Percentiles rank a stretch among this genome's conserved stretches.
Conservation (phyloP, 2,888 invertebrate species). For the Corythucha ciliata region DNA sequence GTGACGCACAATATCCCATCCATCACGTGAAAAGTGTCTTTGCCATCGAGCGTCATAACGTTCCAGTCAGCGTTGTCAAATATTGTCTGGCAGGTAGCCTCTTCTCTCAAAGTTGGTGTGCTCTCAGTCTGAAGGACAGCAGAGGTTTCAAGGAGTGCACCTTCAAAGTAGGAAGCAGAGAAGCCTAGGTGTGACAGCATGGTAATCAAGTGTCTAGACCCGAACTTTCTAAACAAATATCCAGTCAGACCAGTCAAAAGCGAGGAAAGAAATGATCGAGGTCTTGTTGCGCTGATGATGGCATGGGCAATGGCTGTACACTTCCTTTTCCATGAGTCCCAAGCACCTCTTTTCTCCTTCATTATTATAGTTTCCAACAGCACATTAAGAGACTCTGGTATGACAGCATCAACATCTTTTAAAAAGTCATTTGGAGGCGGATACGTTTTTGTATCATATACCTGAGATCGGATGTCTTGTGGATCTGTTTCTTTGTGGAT, state of each 20-base stretch:
- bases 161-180: constrained; percentile 26
- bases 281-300: constrained; percentile 21
- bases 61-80: too few relatives aligned
- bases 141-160: constrained; percentile 25
- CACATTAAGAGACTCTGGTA: constrained; percentile 22
- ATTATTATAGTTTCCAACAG: too few relatives aligned
- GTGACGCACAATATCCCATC: too few relatives aligned
- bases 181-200: constrained; percentile 21
- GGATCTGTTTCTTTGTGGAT: constrained; percentile 10
- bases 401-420: constrained; percentile 14
- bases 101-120: constrained; percentile 1
- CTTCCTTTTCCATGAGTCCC: constrained; percentile 25
- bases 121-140: constrained; percentile 24
- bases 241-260: constrained; percentile 18
- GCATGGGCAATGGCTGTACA: constrained; percentile 3
- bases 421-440: constrained; percentile 13
- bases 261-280: constrained; percentile 26
- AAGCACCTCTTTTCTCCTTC: constrained; percentile 24
- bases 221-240: constrained; percentile 28
- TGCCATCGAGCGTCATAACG: too few relatives aligned
- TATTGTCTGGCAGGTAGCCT: too few relatives aligned
- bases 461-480: constrained; percentile 28
- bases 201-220: constrained; percentile 21
- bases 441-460: constrained; percentile 23
- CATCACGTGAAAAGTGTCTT: too few relatives aligned